These are phyloP conservation scores for Labia minor DNA, from an alignment of 2,888 invertebrate genomes.

Conservation along the genomic window DNA sequence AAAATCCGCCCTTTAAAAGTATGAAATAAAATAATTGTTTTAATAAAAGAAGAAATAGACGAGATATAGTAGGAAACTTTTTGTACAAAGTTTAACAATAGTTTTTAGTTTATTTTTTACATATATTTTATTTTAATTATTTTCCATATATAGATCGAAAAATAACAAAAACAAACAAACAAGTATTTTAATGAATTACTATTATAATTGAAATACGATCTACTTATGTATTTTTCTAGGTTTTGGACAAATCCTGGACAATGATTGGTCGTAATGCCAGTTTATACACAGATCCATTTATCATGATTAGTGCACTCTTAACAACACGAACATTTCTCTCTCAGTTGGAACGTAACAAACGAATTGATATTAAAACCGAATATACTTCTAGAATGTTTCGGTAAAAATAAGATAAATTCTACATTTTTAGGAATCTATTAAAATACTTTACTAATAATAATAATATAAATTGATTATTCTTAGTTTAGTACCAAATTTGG, in stretches of 20 bases:
- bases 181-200: no score
- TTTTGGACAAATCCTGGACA: slow-evolving; percentile 51
- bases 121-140: no score
- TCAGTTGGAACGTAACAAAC: slow-evolving; percentile 43
- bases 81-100: no score
- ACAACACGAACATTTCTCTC: slow-evolving; percentile 53
- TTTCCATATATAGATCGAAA: no score
- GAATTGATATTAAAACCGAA: slow-evolving; percentile 47
- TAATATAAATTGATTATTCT: neutral
- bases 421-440: neutral
- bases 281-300: slow-evolving; percentile 59
- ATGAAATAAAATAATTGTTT: no score
- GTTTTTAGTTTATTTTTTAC: no score
- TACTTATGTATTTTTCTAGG: slow-evolving; percentile 39
- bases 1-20: no score
- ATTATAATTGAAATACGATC: no score
- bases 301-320: slow-evolving; percentile 56
- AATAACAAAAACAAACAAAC: no score
- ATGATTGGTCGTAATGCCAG: slow-evolving; percentile 57
- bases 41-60: no score
- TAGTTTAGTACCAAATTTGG: slow-evolving; percentile 52
- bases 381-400: slow-evolving; percentile 51
- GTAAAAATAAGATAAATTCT: slow-evolving; percentile 28
- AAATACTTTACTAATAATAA: neutral
- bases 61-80: no score